These are phyloP conservation scores for Macrostomum cliftonense DNA, from an alignment of 2,888 invertebrate genomes.

Conservation along the genomic window DNA sequence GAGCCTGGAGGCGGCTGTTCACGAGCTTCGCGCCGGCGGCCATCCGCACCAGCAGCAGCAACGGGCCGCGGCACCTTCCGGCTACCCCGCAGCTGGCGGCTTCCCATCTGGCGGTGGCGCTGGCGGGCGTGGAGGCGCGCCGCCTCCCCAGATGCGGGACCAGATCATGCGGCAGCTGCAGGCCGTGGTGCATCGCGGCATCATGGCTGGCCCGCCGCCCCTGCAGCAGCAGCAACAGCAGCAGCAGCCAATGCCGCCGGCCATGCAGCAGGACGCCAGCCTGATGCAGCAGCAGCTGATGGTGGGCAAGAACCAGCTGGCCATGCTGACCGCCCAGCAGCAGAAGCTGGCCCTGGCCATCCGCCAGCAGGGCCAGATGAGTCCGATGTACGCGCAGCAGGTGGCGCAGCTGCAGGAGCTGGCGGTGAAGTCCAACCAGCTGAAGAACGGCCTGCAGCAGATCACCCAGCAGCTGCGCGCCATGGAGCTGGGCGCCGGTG, in stretches of 20 bases:
- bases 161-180: constrained; percentile 3
- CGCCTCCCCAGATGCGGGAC: background rate
- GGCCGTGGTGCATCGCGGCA: no score
- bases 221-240: no score
- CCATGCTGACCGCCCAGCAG: no score
- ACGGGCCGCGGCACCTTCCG: background rate
- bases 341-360: no score
- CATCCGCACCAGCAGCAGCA: background rate
- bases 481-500: background rate
- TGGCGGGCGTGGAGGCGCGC: background rate
- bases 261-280: no score
- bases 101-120: background rate
- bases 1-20: background rate
- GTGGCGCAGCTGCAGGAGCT: background rate
- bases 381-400: background rate
- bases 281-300: no score
- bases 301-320: no score
- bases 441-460: background rate
- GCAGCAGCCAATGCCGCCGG: no score
- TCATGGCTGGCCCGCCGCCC: no score
- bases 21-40: background rate
- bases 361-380: background rate
- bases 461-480: constrained; percentile 1
- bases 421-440: background rate
- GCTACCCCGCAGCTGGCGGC: background rate